These are phyloP conservation scores for Neodon shergylaensis DNA, from an alignment of 2,113 vertebrate species.

Conservation along the genomic window DNA sequence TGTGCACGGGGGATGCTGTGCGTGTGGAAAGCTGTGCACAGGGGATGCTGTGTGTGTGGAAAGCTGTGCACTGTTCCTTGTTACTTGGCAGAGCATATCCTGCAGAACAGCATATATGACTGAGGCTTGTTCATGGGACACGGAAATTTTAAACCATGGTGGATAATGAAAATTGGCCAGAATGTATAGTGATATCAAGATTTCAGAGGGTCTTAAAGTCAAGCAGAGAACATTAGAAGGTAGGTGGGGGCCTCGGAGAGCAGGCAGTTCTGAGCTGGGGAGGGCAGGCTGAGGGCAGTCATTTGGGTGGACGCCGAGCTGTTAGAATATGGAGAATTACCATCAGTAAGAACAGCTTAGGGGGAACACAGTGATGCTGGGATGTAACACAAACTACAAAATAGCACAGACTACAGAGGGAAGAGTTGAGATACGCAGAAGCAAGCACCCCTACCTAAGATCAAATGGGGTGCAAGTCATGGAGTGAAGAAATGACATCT, in stretches of 20 bases:
- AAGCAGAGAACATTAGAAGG: background rate
- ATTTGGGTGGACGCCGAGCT: too few species aligned
- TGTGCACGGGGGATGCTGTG: background rate
- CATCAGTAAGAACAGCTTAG: background rate
- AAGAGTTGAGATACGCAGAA: background rate
- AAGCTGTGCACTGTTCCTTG: background rate
- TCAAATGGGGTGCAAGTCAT: background rate
- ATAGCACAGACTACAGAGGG: background rate
- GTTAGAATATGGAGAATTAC: too few species aligned
- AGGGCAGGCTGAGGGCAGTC: too few species aligned
- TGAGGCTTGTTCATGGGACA: background rate
- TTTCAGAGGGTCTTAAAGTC: background rate
- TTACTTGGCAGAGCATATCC: background rate
- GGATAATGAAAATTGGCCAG: background rate
- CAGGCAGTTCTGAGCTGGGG: background rate
- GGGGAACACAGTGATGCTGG: background rate
- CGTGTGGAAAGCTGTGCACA: background rate
- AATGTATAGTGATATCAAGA: background rate
- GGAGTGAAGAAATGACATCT: background rate
- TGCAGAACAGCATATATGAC: background rate
- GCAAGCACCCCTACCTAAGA: background rate
- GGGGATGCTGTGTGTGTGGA: background rate
- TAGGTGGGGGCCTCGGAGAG: fast-evolving
- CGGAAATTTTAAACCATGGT: background rate
- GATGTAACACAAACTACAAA: background rate